phyloP scores from a whole-genome alignment of 2,797 vertebrate species.

The Pteronotus mesoamericanus region DNA sequence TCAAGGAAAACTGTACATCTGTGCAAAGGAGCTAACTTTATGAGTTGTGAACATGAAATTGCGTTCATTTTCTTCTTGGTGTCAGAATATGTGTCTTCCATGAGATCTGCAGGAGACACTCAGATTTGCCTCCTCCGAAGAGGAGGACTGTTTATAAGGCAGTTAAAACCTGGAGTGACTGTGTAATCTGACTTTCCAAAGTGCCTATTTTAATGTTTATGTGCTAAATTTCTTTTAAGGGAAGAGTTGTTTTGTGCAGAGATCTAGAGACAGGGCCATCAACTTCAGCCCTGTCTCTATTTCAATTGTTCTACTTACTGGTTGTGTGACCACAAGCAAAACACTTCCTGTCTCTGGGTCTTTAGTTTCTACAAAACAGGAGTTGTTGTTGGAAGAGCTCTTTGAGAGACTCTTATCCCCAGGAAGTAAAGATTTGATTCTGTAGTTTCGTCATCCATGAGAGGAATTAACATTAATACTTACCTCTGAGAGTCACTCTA shows the following conservation, averaged over 20 bases:
- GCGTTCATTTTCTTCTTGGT: slow-evolving; percentile 31
- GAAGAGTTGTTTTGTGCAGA: not conserved
- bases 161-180: not conserved
- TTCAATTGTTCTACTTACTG: not conserved
- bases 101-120: not conserved
- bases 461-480: not conserved
- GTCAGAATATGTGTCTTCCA: slow-evolving; percentile 14
- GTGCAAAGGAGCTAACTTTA: slow-evolving; percentile 51
- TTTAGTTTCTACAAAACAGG: not conserved
- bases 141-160: not conserved
- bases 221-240: not conserved
- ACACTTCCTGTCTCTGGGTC: not conserved
- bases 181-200: not conserved
- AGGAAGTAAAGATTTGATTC: not conserved
- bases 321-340: not conserved
- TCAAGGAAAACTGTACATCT: not conserved
- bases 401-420: not conserved
- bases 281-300: not conserved
- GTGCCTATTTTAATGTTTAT: not conserved
- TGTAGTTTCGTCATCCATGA: not conserved
- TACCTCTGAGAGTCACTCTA: not conserved
- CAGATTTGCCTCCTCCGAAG: not conserved
- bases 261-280: not conserved
- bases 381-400: not conserved
- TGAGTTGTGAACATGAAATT: not conserved